These are phyloP conservation scores for Anoplopoma fimbria DNA, from an alignment of 2,113 vertebrate genomes.

Conservation along the genomic window DNA sequence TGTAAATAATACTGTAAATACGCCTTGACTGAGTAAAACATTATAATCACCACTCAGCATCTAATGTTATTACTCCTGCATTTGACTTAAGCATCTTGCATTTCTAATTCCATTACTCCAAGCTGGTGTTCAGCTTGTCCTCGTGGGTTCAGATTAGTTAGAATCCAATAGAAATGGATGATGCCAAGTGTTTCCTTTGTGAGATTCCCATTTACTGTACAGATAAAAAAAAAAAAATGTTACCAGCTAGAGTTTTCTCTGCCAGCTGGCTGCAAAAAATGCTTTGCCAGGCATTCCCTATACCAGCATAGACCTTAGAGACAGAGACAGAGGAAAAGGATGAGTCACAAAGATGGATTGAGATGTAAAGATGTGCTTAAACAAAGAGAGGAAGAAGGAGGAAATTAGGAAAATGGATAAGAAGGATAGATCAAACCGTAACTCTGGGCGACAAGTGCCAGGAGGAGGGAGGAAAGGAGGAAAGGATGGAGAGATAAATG, in stretches of 20 bases:
- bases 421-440: slow-evolving; percentile 53
- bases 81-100: slow-evolving; percentile 35
- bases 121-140: slow-evolving; percentile 34
- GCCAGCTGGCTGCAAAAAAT: slow-evolving; percentile 70
- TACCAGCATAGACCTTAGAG: not conserved
- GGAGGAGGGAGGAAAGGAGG: slow-evolving; percentile 22
- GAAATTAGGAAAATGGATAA: slow-evolving; percentile 49
- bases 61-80: slow-evolving; percentile 65
- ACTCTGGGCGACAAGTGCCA: slow-evolving; percentile 26
- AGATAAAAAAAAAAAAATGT: slow-evolving; percentile 46
- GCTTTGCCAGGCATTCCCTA: slow-evolving; percentile 51
- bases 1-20: not conserved
- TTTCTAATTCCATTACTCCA: slow-evolving; percentile 55
- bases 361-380: slow-evolving; percentile 70
- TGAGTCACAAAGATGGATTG: slow-evolving; percentile 55
- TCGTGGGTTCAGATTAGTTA: slow-evolving; percentile 35
- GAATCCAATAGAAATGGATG: slow-evolving; percentile 37
- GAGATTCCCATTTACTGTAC: slow-evolving; percentile 62
- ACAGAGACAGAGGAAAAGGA: slow-evolving; percentile 16
- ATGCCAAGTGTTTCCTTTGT: slow-evolving; percentile 48
- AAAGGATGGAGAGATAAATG: slow-evolving; percentile 39
- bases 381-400: slow-evolving; percentile 40
- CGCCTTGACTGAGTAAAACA: slow-evolving; percentile 28
- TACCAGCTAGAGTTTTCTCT: slow-evolving; percentile 49
- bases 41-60: slow-evolving; percentile 40